phyloP scores from a whole-genome alignment of 2,113 vertebrate genomes.

The Recurvirostra avosetta region DNA sequence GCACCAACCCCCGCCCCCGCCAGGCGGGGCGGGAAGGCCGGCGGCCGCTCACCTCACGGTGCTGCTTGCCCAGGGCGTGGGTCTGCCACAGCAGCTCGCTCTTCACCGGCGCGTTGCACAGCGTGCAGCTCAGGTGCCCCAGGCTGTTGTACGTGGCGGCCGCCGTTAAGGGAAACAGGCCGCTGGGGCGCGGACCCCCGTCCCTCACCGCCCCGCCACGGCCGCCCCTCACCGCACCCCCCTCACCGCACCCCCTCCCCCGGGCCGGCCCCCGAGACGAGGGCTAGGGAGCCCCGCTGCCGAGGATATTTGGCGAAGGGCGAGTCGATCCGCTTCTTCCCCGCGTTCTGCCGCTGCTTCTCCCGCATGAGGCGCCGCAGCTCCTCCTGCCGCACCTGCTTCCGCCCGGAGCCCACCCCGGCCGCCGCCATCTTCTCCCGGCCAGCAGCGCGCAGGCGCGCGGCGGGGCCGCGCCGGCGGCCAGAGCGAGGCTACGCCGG shows the following conservation, averaged over 20 bases:
- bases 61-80: slow-evolving; percentile 88
- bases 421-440: slow-evolving; percentile 53
- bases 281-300: background rate
- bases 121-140: slow-evolving; percentile 84
- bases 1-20: background rate
- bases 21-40: background rate
- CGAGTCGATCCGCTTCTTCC: slow-evolving; percentile 87
- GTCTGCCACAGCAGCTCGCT: slow-evolving; percentile 90
- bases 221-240: background rate
- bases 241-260: background rate
- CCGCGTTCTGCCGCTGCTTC: slow-evolving; percentile 82
- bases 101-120: slow-evolving; percentile 88
- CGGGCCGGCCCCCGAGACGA: background rate
- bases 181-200: background rate
- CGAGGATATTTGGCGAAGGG: slow-evolving; percentile 85
- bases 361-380: slow-evolving; percentile 89
- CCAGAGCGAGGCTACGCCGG: background rate
- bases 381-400: slow-evolving; percentile 90
- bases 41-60: slow-evolving; percentile 80
- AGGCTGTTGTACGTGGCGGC: slow-evolving; percentile 84
- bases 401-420: slow-evolving; percentile 42
- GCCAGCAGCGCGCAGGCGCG: background rate
- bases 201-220: background rate
- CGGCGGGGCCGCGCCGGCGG: background rate
- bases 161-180: slow-evolving; percentile 51